Conservation (phyloP, 2,888 invertebrate genomes). For the Achlya flavicornis region DNA sequence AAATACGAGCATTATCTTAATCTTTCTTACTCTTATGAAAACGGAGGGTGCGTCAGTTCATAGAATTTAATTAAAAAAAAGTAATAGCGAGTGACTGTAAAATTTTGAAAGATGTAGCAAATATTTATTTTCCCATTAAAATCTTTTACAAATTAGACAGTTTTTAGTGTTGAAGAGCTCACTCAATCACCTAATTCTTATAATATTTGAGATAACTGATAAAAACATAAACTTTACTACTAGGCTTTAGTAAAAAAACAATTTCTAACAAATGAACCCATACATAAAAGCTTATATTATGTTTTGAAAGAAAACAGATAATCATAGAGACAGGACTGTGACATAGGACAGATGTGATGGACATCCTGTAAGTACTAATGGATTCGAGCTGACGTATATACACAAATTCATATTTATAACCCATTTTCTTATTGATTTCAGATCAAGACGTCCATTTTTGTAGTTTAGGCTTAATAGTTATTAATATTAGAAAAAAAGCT, state of each 20-base stretch:
- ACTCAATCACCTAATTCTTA: no score
- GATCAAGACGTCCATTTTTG: not conserved
- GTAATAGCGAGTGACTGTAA: not conserved
- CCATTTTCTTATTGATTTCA: not conserved
- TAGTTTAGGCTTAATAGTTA: not conserved
- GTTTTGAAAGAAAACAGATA: not conserved
- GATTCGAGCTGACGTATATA: not conserved
- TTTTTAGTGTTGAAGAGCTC: not conserved
- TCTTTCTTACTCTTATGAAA: not conserved
- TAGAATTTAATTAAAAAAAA: not conserved
- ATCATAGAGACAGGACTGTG: not conserved
- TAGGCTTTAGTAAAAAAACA: not conserved
- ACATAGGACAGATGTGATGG: not conserved
- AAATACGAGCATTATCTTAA: slow-evolving; percentile 14
- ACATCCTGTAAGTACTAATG: not conserved
- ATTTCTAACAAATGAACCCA: not conserved
- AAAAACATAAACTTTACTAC: no score
- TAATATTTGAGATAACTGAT: not conserved
- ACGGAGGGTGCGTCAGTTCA: not conserved
- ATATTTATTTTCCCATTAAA: no score
- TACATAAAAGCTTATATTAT: not conserved
- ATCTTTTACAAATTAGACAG: no score
- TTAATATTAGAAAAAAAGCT: not conserved
- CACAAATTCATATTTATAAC: not conserved
- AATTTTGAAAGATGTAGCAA: not conserved